Conservation (phyloP, 2,113 vertebrate genomes). For the Myiozetetes cayanensis region DNA sequence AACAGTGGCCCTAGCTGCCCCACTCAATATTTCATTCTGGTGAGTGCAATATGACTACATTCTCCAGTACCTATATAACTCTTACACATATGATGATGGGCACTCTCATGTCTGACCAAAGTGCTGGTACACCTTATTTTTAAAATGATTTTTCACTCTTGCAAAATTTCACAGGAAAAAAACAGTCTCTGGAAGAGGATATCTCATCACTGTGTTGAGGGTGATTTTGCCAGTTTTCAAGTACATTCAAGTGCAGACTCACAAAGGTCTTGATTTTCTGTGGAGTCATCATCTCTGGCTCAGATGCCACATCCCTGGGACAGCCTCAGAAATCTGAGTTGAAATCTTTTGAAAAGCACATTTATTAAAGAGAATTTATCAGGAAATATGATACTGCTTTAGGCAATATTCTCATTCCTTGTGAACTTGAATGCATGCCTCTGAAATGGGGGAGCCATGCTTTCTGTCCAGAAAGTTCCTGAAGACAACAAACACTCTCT, state of each 20-base stretch:
- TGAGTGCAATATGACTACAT: background rate
- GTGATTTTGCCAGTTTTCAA: background rate
- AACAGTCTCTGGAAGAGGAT: fast-evolving
- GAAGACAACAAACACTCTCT: background rate
- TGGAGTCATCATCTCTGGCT: background rate
- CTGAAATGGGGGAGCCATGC: background rate
- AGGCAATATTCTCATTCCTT: background rate
- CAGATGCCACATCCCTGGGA: background rate
- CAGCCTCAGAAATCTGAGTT: background rate
- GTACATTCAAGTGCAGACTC: background rate
- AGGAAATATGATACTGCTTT: background rate
- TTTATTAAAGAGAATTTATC: background rate
- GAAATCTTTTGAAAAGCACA: background rate
- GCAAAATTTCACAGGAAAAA: background rate
- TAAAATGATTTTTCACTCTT: background rate
- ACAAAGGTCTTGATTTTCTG: background rate
- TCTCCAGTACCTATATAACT: background rate
- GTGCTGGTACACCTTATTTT: fast-evolving
- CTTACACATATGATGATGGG: background rate
- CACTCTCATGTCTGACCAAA: background rate
- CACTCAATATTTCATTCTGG: background rate
- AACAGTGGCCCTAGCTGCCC: background rate
- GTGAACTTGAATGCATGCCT: background rate
- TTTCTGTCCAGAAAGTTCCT: background rate
- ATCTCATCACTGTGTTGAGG: background rate